Percentiles rank a stretch among this genome's conserved stretches.
Conservation (phyloP, 2,797 vertebrate species). For the Lagodon rhomboides region DNA sequence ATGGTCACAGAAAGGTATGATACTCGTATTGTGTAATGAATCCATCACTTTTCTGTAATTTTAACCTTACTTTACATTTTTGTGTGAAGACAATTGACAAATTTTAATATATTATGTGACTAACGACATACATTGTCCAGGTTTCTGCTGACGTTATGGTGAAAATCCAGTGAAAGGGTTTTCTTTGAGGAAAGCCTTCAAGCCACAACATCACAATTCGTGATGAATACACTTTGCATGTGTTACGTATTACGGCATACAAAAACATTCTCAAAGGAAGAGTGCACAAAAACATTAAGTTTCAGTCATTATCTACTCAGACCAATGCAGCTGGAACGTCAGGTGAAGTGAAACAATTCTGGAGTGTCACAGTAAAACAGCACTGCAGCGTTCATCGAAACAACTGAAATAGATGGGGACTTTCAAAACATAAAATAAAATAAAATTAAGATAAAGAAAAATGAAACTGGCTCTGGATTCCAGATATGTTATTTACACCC, state of each 20-base stretch:
- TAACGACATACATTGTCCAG: not conserved
- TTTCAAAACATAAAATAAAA: too few relatives aligned
- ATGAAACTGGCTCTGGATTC: too few relatives aligned
- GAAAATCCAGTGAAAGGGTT: conserved; percentile 1
- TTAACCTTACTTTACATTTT: conserved; percentile 21
- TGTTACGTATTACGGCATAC: not conserved
- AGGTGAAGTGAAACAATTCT: too few relatives aligned
- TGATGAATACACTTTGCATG: conserved; percentile 6
- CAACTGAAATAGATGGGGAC: too few relatives aligned
- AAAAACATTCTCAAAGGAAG: too few relatives aligned
- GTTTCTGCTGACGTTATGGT: conserved; percentile 10
- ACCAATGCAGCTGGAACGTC: too few relatives aligned
- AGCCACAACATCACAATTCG: not conserved
- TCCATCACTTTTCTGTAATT: conserved; percentile 35
- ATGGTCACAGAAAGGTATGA: conserved; percentile 29
- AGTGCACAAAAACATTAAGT: too few relatives aligned
- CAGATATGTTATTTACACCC: too few relatives aligned
- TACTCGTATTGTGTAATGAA: conserved; percentile 16
- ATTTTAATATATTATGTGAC: not conserved
- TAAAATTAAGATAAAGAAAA: too few relatives aligned
- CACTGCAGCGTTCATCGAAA: too few relatives aligned
- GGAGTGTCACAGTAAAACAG: too few relatives aligned
- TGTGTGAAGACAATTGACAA: not conserved
- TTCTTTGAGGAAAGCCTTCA: conserved; percentile 2
- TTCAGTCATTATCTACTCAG: too few relatives aligned